Base-by-base conservation (phyloP, 2,113 vertebrate species). In the Gracilinanus agilis region DNA sequence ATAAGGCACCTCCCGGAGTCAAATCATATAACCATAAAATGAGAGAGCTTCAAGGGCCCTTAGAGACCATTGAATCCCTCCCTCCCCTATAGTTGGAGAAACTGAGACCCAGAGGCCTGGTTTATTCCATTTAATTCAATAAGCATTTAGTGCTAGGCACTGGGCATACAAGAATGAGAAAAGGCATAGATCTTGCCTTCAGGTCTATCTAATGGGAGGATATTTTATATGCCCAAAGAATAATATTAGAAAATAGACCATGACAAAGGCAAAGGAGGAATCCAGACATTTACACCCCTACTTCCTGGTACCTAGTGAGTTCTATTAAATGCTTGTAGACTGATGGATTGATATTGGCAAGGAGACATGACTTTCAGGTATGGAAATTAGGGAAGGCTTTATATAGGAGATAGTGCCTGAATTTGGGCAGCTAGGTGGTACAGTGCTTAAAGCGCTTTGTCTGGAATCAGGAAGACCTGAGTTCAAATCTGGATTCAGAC, bases 1-100 rank as follows among this genome's bases (percentile, higher is more conserved):
- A 56, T 56, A 93, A 92, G 40, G 34, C n/a, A 40, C 67, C n/a
- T 34, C 83, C 54, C 24, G 90, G 29, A 94, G 91, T 95, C 54
- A 40, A 75, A 56, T 97, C 75, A 95, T 0, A 34, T n/a, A 94
- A 34, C 49, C 53, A 16, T 83, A 55, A 0, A 3, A 16, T 89
- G 93, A 88, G 53, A 93, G 89, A 94, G n/a, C 34, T 53, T n/a
- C 40, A 24, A 0, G 4, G 49, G 23, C 27, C 88, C 89, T 91
- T 25, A 83, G 91, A 94, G 75, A 89, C 10, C 11, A 91, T 94
- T 3, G 7, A 34, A 9, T 83, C 19, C 16, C 92, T 90, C 53
- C 44, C 29, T 24, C n/a, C 88, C 40, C 34, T 61, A 83, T 23
- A 83, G 67, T 83, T 9, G 34, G 83, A 44, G 44, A 83, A 83